Conservation (phyloP, 2,888 invertebrate species). For the Eudemis profundana region DNA sequence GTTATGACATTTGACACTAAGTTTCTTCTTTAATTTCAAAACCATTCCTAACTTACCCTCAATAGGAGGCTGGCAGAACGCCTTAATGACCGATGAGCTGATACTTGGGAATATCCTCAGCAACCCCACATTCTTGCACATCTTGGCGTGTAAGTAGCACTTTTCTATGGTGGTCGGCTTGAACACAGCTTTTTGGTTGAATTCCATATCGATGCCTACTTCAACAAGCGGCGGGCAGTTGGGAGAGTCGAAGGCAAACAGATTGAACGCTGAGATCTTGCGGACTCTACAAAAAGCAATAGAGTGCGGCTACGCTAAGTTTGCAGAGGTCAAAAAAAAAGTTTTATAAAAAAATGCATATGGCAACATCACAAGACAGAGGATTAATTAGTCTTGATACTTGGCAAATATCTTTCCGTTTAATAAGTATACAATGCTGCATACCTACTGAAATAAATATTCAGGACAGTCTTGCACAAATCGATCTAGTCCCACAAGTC, state of each 20-base stretch:
- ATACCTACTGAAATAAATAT: no score
- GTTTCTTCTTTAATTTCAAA: no score
- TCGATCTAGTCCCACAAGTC: no score
- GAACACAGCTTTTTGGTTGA: slow-evolving; percentile 80
- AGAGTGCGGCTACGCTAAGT: no score
- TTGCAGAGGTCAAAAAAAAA: no score
- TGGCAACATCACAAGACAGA: no score
- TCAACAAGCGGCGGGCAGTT: slow-evolving; percentile 93
- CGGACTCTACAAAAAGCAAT: slow-evolving; percentile 84
- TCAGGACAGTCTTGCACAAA: no score
- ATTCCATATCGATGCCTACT: slow-evolving; percentile 92
- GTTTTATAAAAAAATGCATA: no score
- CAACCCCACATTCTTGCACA: slow-evolving; percentile 94
- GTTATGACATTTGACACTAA: no score
- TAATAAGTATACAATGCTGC: no score
- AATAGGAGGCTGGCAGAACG: slow-evolving; percentile 91
- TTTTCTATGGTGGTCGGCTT: slow-evolving; percentile 79
- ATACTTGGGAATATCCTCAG: slow-evolving; percentile 97
- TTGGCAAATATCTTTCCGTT: no score
- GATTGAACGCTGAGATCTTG: slow-evolving; percentile 89
- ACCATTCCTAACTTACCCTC: slow-evolving; percentile 70
- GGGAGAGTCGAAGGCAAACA: slow-evolving; percentile 94
- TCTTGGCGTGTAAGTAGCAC: slow-evolving; percentile 89
- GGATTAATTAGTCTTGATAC: no score
- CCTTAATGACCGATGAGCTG: slow-evolving; percentile 89